Percentiles rank a stretch among this genome's conserved stretches.
Conservation (phyloP, 1,140 invertebrate species). For the Zaprionus lachaisei region DNA sequence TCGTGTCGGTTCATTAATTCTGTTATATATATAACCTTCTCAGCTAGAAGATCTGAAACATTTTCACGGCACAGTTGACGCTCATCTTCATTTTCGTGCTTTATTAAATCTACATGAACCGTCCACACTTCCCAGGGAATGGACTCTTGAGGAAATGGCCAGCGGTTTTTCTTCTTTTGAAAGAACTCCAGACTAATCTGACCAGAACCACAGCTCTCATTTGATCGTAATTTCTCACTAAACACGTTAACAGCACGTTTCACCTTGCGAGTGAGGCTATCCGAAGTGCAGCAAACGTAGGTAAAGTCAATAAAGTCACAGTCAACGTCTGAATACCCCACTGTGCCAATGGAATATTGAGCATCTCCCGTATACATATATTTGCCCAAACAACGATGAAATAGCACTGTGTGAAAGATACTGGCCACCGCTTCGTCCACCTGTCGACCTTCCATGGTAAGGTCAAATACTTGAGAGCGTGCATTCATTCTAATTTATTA, state of each 20-base stretch:
- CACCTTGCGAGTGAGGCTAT: slow-evolving; percentile 89
- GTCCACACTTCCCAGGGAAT: slow-evolving; percentile 99
- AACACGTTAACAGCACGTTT: slow-evolving; percentile 94
- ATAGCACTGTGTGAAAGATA: slow-evolving; percentile 97
- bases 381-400: slow-evolving; percentile 97
- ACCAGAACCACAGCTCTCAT: slow-evolving; percentile 89
- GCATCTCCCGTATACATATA: slow-evolving; percentile 97
- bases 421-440: slow-evolving; percentile 97
- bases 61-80: slow-evolving; percentile 94
- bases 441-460: slow-evolving; percentile 96
- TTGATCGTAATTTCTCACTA: slow-evolving; percentile 92
- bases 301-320: slow-evolving; percentile 99
- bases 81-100: slow-evolving; percentile 94
- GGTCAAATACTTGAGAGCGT: slow-evolving; percentile 93
- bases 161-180: slow-evolving; percentile 94
- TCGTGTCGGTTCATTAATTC: slow-evolving; percentile 98
- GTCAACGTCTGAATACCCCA: slow-evolving; percentile 97
- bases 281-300: slow-evolving; percentile 96
- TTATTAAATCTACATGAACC: slow-evolving; percentile 94
- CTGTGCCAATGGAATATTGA: slow-evolving; percentile 96
- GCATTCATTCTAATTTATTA: slow-evolving; percentile 90
- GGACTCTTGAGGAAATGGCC: slow-evolving; percentile 94
- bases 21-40: slow-evolving; percentile 96
- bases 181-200: slow-evolving; percentile 98
- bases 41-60: slow-evolving; percentile 95